Evolutionary conservation across 2,113 vertebrate genomes (phyloP).

Genomic region (Ardeotis arabs): DNA sequence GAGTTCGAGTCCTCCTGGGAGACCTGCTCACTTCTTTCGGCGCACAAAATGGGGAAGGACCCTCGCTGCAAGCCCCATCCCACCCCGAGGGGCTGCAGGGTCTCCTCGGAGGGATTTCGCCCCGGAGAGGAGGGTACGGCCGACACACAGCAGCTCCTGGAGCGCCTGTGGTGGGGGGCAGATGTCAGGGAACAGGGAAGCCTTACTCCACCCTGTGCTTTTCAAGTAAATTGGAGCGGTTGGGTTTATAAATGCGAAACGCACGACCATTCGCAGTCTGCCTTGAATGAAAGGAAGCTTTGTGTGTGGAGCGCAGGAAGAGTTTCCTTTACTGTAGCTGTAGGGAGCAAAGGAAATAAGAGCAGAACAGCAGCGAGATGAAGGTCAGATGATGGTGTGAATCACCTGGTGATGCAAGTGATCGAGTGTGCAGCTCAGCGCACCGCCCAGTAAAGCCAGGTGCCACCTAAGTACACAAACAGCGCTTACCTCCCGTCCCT

Average conservation of each 20-base stretch:
- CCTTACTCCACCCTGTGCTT: neutral
- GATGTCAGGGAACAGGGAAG: neutral
- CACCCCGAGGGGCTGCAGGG: neutral
- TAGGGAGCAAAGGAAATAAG: neutral
- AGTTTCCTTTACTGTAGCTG: neutral
- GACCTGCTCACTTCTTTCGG: neutral
- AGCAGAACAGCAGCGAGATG: neutral
- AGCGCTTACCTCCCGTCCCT: neutral
- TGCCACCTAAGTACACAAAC: neutral
- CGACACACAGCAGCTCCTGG: neutral
- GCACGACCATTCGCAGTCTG: neutral
- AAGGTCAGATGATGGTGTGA: slow-evolving; percentile 48
- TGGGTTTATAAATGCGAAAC: neutral
- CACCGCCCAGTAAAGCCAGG: neutral
- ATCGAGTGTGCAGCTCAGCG: neutral
- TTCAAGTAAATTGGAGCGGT: neutral
- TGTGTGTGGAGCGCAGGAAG: neutral
- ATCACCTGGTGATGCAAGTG: slow-evolving; percentile 33
- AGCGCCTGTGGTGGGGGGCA: fast-evolving
- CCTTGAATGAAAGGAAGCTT: neutral
- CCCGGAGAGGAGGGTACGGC: neutral
- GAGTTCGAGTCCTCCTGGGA: neutral
- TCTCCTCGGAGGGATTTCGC: neutral
- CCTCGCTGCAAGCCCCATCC: neutral
- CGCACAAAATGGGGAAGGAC: neutral